phyloP scores from a whole-genome alignment of 1,140 invertebrate genomes.

The Drosophila setifemur region DNA sequence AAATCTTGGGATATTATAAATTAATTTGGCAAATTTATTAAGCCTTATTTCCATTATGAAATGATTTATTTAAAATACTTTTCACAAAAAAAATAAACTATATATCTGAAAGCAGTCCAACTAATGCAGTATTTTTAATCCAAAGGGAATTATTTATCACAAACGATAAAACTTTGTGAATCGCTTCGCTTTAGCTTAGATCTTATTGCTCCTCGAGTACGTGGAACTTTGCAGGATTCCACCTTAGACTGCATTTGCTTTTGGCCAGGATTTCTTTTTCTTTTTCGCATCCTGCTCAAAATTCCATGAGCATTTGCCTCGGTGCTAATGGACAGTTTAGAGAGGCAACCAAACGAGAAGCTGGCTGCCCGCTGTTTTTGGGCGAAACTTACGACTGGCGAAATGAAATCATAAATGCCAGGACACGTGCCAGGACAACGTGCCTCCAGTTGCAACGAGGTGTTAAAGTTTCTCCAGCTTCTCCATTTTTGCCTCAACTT shows the following conservation, averaged over 20 bases:
- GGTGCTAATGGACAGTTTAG: slow-evolving; percentile 69
- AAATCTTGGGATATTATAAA: too few species aligned
- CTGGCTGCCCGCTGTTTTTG: slow-evolving; percentile 5
- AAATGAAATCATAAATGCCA: slow-evolving; percentile 75
- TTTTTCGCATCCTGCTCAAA: slow-evolving; percentile 21
- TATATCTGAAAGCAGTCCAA: too few species aligned
- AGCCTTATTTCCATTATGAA: too few species aligned
- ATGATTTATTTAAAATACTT: too few species aligned
- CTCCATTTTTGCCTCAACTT: not conserved
- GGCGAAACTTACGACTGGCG: slow-evolving; percentile 10
- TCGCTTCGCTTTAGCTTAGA: slow-evolving; percentile 1
- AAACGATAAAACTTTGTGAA: not conserved
- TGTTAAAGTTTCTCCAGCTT: slow-evolving; percentile 49
- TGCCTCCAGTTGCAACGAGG: slow-evolving; percentile 56
- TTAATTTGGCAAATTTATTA: too few species aligned
- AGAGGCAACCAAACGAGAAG: slow-evolving; percentile 30
- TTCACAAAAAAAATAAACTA: too few species aligned
- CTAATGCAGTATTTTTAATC: not conserved
- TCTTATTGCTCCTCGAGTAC: not conserved
- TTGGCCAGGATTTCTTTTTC: not conserved
- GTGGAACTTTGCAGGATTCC: not conserved
- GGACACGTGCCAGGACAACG: slow-evolving; percentile 58
- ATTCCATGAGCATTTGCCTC: slow-evolving; percentile 54
- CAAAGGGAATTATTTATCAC: not conserved
- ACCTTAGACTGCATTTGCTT: not conserved